A percentile compares a stretch with the other conserved stretches of the same genome.
phyloP scores from a whole-genome alignment of 1,140 invertebrate species.

The Colletes gigas region DNA sequence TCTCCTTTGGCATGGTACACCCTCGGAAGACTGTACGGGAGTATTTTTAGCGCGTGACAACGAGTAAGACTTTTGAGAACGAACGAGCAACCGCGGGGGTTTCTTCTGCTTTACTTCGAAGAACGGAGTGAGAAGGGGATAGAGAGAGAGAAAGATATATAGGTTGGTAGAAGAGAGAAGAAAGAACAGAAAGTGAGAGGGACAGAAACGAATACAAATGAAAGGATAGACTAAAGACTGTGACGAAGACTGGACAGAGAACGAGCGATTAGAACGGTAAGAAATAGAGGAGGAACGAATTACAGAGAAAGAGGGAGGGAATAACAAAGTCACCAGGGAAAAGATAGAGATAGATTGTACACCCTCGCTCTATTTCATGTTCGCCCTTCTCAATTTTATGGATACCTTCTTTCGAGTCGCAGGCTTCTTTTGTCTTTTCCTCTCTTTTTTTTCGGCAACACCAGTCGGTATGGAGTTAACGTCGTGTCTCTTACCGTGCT shows the following conservation, averaged over 20 bases:
- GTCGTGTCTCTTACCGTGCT: slow-evolving; percentile 18
- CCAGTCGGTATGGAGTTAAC: not conserved
- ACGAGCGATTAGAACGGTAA: slow-evolving; percentile 5
- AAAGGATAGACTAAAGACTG: slow-evolving; percentile 34
- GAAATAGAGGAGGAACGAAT: slow-evolving; percentile 8
- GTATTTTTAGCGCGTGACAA: slow-evolving; percentile 62
- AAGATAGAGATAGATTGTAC: not conserved
- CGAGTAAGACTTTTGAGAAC: slow-evolving; percentile 53
- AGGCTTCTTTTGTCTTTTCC: not conserved
- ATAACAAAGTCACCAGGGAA: slow-evolving; percentile 18
- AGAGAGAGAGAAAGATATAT: not conserved
- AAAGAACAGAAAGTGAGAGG: slow-evolving; percentile 25
- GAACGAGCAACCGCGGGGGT: slow-evolving; percentile 45
- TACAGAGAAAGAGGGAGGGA: not conserved
- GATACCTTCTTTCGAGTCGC: not conserved
- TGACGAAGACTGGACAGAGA: slow-evolving; percentile 12
- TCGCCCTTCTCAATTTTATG: slow-evolving; percentile 11
- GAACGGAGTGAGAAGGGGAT: slow-evolving; percentile 27
- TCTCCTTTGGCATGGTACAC: slow-evolving; percentile 54
- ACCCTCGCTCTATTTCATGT: slow-evolving; percentile 4
- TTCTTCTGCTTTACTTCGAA: slow-evolving; percentile 40
- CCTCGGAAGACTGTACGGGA: slow-evolving; percentile 48
- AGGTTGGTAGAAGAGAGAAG: not conserved
- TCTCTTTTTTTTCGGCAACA: not conserved
- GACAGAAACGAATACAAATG: slow-evolving; percentile 26